Evolutionary conservation across 2,888 invertebrate species (phyloP).

Genomic region (Phortica magna): DNA sequence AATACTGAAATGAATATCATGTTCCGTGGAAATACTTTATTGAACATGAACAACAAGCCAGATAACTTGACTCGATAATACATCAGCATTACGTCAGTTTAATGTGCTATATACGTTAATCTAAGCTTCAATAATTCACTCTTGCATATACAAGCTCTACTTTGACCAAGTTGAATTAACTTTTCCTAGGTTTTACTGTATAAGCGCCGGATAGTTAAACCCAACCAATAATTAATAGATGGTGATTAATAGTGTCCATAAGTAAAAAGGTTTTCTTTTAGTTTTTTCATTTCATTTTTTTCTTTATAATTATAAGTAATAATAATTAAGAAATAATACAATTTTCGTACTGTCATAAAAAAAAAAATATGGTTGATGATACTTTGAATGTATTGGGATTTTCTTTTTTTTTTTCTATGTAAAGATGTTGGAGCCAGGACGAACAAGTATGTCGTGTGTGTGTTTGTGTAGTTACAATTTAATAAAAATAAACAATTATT

Average conservation of each 20-base stretch:
- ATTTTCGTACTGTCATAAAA: slow-evolving; percentile 74
- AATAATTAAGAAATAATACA: slow-evolving; percentile 77
- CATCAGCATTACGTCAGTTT: no score
- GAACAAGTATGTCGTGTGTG: slow-evolving; percentile 16
- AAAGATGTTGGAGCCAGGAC: slow-evolving; percentile 27
- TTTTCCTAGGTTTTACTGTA: no score
- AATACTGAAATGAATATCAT: no score
- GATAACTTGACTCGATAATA: no score
- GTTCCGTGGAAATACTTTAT: no score
- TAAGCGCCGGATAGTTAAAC: no score
- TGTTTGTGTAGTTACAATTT: slow-evolving; percentile 6
- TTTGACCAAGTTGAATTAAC: no score
- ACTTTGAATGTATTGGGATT: slow-evolving; percentile 43
- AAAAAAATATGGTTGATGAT: slow-evolving; percentile 57
- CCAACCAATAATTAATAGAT: no score
- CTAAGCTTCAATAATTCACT: no score
- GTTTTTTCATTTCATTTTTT: slow-evolving; percentile 29
- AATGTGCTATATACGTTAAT: no score
- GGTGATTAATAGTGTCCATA: background rate
- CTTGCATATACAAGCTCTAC: no score
- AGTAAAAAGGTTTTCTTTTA: background rate
- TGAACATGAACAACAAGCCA: no score
- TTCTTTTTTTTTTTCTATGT: slow-evolving; percentile 45
- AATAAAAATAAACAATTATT: background rate
- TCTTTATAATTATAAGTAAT: slow-evolving; percentile 76